These are phyloP conservation scores for Spilosoma lubricipeda DNA, from an alignment of 2,888 invertebrate genomes.

Conservation along the genomic window DNA sequence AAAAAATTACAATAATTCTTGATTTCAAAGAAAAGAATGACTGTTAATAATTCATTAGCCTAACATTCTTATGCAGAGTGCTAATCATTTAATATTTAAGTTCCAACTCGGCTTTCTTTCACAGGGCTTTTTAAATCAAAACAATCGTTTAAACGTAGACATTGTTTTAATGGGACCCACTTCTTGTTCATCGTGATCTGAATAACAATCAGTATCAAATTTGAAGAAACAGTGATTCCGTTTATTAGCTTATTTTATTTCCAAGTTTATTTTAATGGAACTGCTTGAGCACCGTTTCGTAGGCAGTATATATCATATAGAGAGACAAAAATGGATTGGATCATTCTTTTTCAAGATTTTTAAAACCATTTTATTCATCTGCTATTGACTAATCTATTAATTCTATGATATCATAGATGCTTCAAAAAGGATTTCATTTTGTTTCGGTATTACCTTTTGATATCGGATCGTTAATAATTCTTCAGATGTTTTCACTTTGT, in stretches of 20 bases:
- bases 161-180: slow-evolving; percentile 5
- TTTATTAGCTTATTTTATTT: slow-evolving; percentile 19
- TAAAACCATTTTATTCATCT: not conserved
- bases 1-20: not conserved
- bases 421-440: not conserved
- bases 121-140: not conserved
- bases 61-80: not conserved
- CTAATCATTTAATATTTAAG: not conserved
- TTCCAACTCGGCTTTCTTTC: not conserved
- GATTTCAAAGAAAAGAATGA: not conserved
- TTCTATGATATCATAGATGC: not conserved
- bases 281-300: not conserved
- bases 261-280: slow-evolving; percentile 13
- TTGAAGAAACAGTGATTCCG: slow-evolving; percentile 24
- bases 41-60: not conserved
- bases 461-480: not conserved
- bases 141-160: not conserved
- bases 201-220: slow-evolving; percentile 30
- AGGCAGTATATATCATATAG: too few species aligned
- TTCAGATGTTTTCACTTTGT: not conserved
- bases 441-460: not conserved
- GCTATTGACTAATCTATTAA: not conserved
- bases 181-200: slow-evolving; percentile 27
- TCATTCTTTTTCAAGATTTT: not conserved
- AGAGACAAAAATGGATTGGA: too few species aligned